phyloP scores from a whole-genome alignment of 2,113 vertebrate genomes.

The Cynocephalus volans region DNA sequence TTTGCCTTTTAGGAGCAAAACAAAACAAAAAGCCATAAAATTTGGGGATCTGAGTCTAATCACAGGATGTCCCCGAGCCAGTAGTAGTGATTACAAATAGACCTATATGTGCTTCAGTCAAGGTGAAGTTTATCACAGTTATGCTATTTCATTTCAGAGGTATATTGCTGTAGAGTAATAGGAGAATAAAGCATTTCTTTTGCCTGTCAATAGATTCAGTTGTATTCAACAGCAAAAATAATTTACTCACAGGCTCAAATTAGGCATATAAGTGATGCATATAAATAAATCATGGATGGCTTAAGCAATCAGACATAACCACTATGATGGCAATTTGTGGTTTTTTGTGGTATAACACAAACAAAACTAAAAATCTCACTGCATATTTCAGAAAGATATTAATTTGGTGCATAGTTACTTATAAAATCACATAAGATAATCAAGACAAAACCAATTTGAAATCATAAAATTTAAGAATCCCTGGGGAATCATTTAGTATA shows the following conservation, averaged over 20 bases:
- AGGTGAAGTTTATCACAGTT: constrained; percentile 45
- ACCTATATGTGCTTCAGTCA: neutral
- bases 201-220: neutral
- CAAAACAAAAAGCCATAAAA: constrained; percentile 70
- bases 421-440: neutral
- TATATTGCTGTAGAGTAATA: neutral
- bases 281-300: constrained; percentile 28
- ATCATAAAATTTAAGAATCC: neutral
- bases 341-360: neutral
- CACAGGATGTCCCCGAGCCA: neutral
- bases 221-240: constrained; percentile 46
- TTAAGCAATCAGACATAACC: constrained; percentile 33
- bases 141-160: neutral
- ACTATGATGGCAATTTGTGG: neutral
- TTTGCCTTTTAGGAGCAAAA: constrained; percentile 78
- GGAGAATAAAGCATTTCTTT: constrained; percentile 53
- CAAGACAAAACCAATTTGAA: neutral
- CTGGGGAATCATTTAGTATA: neutral
- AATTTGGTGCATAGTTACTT: constrained; percentile 24
- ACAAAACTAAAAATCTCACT: constrained; percentile 26
- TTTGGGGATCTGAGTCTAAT: constrained; percentile 45
- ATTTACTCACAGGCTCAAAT: constrained; percentile 54
- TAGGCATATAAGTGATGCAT: neutral
- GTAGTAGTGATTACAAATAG: neutral
- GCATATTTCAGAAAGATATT: neutral